Conservation (phyloP, 2,113 vertebrate species). For the Triplophysa dalaica region DNA sequence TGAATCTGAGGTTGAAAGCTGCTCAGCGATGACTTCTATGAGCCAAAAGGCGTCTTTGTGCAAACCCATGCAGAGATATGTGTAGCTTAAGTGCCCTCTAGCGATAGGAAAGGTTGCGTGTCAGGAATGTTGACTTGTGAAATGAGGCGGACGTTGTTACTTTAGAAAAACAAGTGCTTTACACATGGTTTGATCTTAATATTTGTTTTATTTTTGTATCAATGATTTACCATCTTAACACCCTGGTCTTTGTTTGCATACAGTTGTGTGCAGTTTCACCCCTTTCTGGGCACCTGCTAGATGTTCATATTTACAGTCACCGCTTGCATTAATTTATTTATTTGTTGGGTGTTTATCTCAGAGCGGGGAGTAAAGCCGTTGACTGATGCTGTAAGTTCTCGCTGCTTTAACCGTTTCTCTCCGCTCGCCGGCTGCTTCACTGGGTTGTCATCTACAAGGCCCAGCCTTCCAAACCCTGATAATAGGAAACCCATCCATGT, state of each 20-base stretch:
- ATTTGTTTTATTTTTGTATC: not conserved
- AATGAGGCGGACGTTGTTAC: too few species aligned
- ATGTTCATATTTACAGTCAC: slow-evolving; percentile 42
- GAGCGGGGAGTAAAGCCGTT: slow-evolving; percentile 46
- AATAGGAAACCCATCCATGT: slow-evolving; percentile 57
- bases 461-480: slow-evolving; percentile 46
- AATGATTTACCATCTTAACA: not conserved
- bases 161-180: too few species aligned
- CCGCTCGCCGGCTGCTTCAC: slow-evolving; percentile 42
- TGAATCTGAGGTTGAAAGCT: slow-evolving; percentile 33
- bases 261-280: slow-evolving; percentile 13
- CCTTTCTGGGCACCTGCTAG: slow-evolving; percentile 45
- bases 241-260: not conserved
- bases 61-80: slow-evolving; percentile 8
- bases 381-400: slow-evolving; percentile 51
- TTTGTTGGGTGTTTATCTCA: slow-evolving; percentile 54
- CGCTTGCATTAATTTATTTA: slow-evolving; percentile 48
- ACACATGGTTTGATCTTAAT: not conserved
- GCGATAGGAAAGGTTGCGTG: slow-evolving; percentile 55
- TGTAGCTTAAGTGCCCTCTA: slow-evolving; percentile 75
- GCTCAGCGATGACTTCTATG: slow-evolving; percentile 12
- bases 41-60: slow-evolving; percentile 13
- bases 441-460: slow-evolving; percentile 59
- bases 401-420: slow-evolving; percentile 48
- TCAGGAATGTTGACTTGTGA: not conserved